These are phyloP conservation scores for Phenganax stokvisi DNA, from an alignment of 92 coral and sea anemone genomes.

Conservation along the genomic window DNA sequence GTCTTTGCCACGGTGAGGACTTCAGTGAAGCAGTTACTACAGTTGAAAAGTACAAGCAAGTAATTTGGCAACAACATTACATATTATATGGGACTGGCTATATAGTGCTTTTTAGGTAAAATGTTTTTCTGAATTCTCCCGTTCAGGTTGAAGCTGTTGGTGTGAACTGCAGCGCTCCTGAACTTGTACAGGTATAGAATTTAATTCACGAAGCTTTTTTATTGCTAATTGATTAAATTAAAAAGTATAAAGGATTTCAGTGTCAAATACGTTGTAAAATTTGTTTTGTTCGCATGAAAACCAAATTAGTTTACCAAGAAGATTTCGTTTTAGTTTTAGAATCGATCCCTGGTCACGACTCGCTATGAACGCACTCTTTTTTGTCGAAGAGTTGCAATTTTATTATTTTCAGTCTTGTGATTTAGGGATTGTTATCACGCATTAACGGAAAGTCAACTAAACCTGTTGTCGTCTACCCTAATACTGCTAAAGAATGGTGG, in stretches of 20 bases:
- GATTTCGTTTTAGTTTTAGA: too few species aligned
- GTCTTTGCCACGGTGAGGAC: conserved; percentile 67
- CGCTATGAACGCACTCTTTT: conserved; percentile 41
- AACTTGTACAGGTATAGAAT: conserved; percentile 42
- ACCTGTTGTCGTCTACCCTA: conserved; percentile 79
- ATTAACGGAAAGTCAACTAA: conserved; percentile 55
- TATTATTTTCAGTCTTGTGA: not conserved
- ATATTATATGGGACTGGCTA: not conserved
- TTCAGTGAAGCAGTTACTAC: conserved; percentile 54
- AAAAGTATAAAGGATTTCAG: not conserved
- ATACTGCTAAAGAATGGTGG: conserved; percentile 67
- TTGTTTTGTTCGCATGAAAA: conserved; percentile 39
- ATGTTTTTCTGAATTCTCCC: not conserved
- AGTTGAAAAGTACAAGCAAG: conserved; percentile 32
- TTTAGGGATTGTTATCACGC: conserved; percentile 64
- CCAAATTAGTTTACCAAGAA: too few species aligned
- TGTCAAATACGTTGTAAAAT: conserved; percentile 6
- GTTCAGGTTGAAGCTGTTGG: conserved; percentile 64
- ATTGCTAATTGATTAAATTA: not conserved
- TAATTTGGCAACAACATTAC: not conserved
- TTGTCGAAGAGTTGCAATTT: not conserved
- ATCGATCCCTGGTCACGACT: too few species aligned
- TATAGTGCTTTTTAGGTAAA: not conserved
- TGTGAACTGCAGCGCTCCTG: conserved; percentile 57
- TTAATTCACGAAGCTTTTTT: not conserved